Evolutionary conservation across 2,797 vertebrate species (phyloP).

Genomic region (Acanthopagrus latus): DNA sequence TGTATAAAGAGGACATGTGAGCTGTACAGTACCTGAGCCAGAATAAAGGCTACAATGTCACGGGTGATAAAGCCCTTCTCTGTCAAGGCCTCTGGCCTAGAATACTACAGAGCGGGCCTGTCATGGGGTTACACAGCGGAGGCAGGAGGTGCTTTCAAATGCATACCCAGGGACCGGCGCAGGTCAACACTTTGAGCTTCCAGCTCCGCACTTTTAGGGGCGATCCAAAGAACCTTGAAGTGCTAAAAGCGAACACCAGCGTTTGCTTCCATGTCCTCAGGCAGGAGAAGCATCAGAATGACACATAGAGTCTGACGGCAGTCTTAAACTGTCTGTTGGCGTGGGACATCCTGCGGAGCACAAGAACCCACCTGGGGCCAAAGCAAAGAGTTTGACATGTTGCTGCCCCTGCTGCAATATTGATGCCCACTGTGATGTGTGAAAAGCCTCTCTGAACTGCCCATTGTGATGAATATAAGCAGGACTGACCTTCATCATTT

Average conservation of each 20-base stretch:
- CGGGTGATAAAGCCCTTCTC: constrained; percentile 44
- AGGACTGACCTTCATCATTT: constrained; percentile 6
- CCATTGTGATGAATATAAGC: constrained; percentile 8
- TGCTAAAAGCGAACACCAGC: constrained; percentile 59
- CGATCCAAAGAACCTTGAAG: constrained; percentile 67
- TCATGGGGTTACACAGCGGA: constrained; percentile 46
- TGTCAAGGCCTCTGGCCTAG: constrained; percentile 52
- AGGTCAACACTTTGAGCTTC: constrained; percentile 57
- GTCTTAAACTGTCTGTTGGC: constrained; percentile 59
- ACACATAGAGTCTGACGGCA: constrained; percentile 55
- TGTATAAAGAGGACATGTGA: constrained; percentile 39
- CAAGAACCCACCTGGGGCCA: constrained; percentile 50
- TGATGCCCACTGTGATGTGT: constrained; percentile 55
- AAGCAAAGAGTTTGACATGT: constrained; percentile 55
- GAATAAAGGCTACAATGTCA: constrained; percentile 56
- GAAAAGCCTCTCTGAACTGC: constrained; percentile 46
- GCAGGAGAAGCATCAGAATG: constrained; percentile 49
- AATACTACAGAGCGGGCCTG: constrained; percentile 42
- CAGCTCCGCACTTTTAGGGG: constrained; percentile 49
- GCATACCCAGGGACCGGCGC: constrained; percentile 64
- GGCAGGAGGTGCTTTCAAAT: constrained; percentile 66
- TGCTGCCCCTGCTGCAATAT: constrained; percentile 52
- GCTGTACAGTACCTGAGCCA: constrained; percentile 22
- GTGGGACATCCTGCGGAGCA: constrained; percentile 51
- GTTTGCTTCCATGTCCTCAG: constrained; percentile 37